A percentile compares a stretch with the other conserved stretches of the same genome.
Conservation (phyloP, 1,140 invertebrate species). For the Rhagoletis zephyria region DNA sequence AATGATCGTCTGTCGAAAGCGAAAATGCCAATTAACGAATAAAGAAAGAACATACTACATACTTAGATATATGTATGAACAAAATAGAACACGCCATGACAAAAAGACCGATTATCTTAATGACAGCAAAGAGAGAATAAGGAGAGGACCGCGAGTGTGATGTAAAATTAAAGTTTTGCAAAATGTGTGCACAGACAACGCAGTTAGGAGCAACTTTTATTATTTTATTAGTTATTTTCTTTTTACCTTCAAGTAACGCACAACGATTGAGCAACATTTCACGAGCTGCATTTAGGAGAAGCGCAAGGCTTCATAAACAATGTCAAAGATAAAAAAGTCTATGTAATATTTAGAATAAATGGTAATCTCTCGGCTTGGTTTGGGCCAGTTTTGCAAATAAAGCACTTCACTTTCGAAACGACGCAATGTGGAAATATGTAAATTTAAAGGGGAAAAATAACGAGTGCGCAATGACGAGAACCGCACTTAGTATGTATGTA, state of each 20-base stretch:
- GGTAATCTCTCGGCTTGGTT: background rate
- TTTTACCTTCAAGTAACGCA: constrained; percentile 54
- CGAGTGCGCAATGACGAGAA: background rate
- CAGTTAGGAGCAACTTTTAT: background rate
- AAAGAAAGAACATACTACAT: constrained; percentile 2
- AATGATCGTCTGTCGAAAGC: constrained; percentile 9
- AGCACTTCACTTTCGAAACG: constrained; percentile 30
- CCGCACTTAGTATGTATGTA: background rate
- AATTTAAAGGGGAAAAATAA: background rate
- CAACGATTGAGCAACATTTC: constrained; percentile 56
- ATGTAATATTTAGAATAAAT: background rate
- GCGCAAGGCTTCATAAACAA: constrained; percentile 32
- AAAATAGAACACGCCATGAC: background rate
- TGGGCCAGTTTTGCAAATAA: background rate
- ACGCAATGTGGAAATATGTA: background rate
- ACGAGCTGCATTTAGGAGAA: constrained; percentile 53
- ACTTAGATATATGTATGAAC: background rate
- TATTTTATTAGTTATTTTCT: background rate
- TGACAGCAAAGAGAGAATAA: background rate
- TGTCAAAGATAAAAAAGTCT: background rate
- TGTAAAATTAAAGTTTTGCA: background rate
- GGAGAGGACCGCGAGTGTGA: background rate
- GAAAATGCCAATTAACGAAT: constrained; percentile 21
- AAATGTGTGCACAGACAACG: background rate
- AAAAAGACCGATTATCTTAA: background rate